Evolutionary conservation across 92 coral and sea anemone species (phyloP).

Genomic region (Palythoa grandiflora): DNA sequence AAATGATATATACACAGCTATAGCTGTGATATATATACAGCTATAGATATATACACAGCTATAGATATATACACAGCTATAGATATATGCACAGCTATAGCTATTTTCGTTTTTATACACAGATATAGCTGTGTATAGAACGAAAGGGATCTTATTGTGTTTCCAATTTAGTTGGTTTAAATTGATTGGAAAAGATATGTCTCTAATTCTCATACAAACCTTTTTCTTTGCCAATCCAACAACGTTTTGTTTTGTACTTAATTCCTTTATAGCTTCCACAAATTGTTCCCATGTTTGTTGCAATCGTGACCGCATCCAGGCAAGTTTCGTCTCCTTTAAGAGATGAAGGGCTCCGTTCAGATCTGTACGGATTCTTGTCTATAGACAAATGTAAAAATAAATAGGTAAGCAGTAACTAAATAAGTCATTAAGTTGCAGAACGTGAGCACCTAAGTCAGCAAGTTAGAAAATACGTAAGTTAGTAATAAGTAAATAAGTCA

Average conservation of each 20-base stretch:
- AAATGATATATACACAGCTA: too few species aligned
- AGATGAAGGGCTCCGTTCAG: slow-evolving; percentile 64
- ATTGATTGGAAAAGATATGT: not conserved
- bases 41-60: too few species aligned
- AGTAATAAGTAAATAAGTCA: too few species aligned
- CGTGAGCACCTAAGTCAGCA: too few species aligned
- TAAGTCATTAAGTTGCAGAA: not conserved
- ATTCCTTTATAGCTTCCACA: slow-evolving; percentile 63
- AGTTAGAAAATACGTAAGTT: too few species aligned
- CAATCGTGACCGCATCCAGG: slow-evolving; percentile 77
- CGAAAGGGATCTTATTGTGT: too few species aligned
- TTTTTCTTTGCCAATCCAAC: slow-evolving; percentile 49
- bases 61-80: too few species aligned
- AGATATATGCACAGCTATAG: too few species aligned
- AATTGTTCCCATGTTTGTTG: slow-evolving; percentile 71
- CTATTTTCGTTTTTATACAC: too few species aligned
- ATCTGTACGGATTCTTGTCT: slow-evolving; percentile 61
- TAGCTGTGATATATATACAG: too few species aligned
- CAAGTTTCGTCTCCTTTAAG: slow-evolving; percentile 43
- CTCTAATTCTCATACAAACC: slow-evolving; percentile 36
- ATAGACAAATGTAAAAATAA: not conserved
- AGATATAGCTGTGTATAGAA: too few species aligned
- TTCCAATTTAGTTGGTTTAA: too few species aligned
- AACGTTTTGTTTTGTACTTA: slow-evolving; percentile 51
- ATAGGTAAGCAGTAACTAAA: not conserved